Percentiles rank a stretch among this genome's conserved stretches.
These are phyloP conservation scores for Psittacula echo DNA, from an alignment of 2,797 vertebrate genomes.

Conservation along the genomic window DNA sequence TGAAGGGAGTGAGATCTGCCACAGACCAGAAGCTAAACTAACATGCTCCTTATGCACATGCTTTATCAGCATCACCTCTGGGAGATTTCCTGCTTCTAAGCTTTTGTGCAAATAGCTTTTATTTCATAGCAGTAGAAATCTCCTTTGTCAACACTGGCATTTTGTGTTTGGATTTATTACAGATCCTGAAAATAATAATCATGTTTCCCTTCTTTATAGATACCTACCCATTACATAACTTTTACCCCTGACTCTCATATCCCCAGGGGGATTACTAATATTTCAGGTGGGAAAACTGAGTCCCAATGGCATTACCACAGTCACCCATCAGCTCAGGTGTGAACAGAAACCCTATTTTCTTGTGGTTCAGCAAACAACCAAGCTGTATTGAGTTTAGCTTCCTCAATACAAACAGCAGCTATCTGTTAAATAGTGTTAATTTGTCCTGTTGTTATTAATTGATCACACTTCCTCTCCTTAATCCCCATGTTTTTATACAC, in stretches of 20 bases:
- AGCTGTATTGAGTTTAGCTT: fast-evolving
- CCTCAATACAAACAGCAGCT: not conserved
- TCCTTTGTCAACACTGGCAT: constrained; percentile 34
- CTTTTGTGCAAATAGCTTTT: not conserved
- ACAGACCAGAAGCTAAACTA: constrained; percentile 1
- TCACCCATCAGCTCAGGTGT: not conserved
- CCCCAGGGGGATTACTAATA: not conserved
- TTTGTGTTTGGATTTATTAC: not conserved
- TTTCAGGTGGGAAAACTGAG: not conserved
- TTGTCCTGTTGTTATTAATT: not conserved
- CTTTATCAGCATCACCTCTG: not conserved
- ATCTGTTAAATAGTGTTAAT: not conserved
- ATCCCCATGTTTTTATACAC: not conserved
- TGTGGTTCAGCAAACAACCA: not conserved
- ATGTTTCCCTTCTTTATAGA: not conserved
- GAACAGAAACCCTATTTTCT: fast-evolving
- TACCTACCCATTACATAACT: not conserved
- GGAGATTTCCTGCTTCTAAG: constrained; percentile 5
- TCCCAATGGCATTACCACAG: not conserved
- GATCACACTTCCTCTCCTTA: not conserved
- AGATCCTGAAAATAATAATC: not conserved
- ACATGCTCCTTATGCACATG: not conserved
- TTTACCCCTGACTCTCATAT: not conserved
- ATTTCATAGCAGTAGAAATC: not conserved
- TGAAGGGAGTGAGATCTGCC: not conserved